Evolutionary conservation across 1,140 invertebrate species (phyloP).

Genomic region (Drosophila kepulauana): DNA sequence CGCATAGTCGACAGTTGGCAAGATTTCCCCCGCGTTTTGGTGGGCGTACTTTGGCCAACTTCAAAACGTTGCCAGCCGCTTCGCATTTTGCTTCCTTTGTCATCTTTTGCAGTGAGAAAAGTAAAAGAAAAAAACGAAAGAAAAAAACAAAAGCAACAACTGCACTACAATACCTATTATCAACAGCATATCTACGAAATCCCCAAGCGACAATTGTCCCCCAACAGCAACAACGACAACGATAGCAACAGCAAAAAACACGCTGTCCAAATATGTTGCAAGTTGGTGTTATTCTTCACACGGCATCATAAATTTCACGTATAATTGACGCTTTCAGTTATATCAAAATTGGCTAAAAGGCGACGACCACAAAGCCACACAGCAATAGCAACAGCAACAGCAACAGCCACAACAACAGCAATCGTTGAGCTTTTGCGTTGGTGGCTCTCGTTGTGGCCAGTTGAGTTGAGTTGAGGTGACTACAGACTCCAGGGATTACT

Average conservation of each 20-base stretch:
- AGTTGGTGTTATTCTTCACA: slow-evolving; percentile 84
- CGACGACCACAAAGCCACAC: slow-evolving; percentile 43
- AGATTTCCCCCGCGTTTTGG: slow-evolving; percentile 40
- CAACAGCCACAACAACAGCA: slow-evolving; percentile 16
- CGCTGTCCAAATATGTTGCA: slow-evolving; percentile 82
- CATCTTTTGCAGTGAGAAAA: slow-evolving; percentile 64
- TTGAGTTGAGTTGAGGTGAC: slow-evolving; percentile 5
- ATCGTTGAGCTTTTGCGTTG: slow-evolving; percentile 60
- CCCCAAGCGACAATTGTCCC: slow-evolving; percentile 53
- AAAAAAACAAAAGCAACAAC: slow-evolving; percentile 13
- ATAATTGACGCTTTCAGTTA: slow-evolving; percentile 84
- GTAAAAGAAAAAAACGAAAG: neutral
- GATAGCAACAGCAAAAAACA: slow-evolving; percentile 25
- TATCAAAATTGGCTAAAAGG: slow-evolving; percentile 83
- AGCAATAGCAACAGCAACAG: slow-evolving; percentile 23
- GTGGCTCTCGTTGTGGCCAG: slow-evolving; percentile 60
- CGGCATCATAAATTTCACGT: slow-evolving; percentile 84
- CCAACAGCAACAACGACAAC: slow-evolving; percentile 28
- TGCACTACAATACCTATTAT: slow-evolving; percentile 80
- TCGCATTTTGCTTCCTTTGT: slow-evolving; percentile 64
- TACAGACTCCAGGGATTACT: slow-evolving; percentile 46
- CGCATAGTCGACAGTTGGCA: slow-evolving; percentile 8
- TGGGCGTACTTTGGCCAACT: slow-evolving; percentile 60
- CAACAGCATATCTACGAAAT: slow-evolving; percentile 68
- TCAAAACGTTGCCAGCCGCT: slow-evolving; percentile 48